These are phyloP conservation scores for Elanoides forficatus DNA, from an alignment of 2,113 vertebrate genomes.

Conservation along the genomic window DNA sequence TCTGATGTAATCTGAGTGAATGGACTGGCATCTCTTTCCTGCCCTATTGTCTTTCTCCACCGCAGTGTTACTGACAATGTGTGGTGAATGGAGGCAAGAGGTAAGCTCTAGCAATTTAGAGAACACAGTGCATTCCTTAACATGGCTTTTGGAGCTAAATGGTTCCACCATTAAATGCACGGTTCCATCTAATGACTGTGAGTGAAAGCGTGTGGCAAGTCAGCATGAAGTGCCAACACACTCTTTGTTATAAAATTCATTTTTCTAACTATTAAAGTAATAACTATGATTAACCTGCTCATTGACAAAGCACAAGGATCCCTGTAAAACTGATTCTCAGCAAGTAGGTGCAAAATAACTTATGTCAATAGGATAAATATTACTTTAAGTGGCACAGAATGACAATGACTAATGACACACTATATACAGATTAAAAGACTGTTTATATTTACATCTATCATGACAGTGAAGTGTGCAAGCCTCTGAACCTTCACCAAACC, in stretches of 20 bases:
- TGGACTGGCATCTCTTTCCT: not conserved
- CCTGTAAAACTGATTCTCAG: conserved; percentile 4
- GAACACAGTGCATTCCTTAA: not conserved
- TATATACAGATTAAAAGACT: not conserved
- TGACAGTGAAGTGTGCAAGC: not conserved
- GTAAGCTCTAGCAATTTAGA: not conserved
- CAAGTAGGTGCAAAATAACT: conserved; percentile 26
- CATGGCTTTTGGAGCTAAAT: not conserved
- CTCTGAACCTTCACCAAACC: not conserved
- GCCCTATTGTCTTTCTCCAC: not conserved
- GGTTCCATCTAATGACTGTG: not conserved
- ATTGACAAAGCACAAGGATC: conserved; percentile 43
- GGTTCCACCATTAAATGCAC: not conserved
- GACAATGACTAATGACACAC: conserved; percentile 45
- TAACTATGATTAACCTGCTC: conserved; percentile 60
- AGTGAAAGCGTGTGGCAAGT: not conserved
- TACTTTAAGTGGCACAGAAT: conserved; percentile 45
- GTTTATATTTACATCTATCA: not conserved
- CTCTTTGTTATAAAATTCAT: conserved; percentile 44
- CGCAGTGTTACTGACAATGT: not conserved
- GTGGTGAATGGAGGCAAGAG: not conserved
- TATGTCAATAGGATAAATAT: conserved; percentile 58
- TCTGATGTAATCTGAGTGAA: not conserved
- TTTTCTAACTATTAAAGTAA: conserved; percentile 61
- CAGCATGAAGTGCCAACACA: not conserved